Evolutionary conservation across 2,797 vertebrate genomes (phyloP), one percentile per base, ranked within the genome.

Genomic region (Monodelphis domestica): DNA sequence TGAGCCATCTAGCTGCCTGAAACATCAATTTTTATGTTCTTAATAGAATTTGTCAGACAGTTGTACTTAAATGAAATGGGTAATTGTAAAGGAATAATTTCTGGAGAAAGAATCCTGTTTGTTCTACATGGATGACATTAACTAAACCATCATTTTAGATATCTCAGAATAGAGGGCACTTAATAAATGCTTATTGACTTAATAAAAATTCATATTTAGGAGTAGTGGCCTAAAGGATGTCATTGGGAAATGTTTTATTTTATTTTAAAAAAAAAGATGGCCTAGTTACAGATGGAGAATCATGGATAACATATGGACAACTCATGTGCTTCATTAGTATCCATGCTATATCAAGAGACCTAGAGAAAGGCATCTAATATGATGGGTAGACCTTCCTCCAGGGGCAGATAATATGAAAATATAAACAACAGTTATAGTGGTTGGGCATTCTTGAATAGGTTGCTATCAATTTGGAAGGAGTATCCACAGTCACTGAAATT

Each of bases 11-110:
- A n/a, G n/a, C n/a, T n/a, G n/a, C n/a, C n/a, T n/a, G n/a, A n/a
- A n/a, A n/a, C n/a, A 4, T 63, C 50, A 90, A 54, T 92, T 11
- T 50, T 89, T 9, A 55, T 89, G 28, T 7, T 90, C 93, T 38
- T 52, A 90, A 78, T 90, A 88, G 78, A 88, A n/a, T 91, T 91
- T 94, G 70, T 94, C n/a, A 33, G 29, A 94, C n/a, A n/a, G 38
- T 78, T 45, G 24, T 45, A 26, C 70, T 84, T 78, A 78, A 45
- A 50, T 78, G 6, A 45, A 45, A 78, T 89, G 29, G 51, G 52
- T 91, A 5, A 84, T 84, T 70, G 2, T 88, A 38, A 89, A 56
- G 88, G 55, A 93, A 24, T 92, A 90, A 56, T 95, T 87, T 92
- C 52, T 12, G 28, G 0, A 59, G 52, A 63, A 7, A 87, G n/a